A percentile compares a stretch with the other conserved stretches of the same genome.
Evolutionary conservation across 2,113 vertebrate species (phyloP).

Genomic region (Colaptes auratus): DNA sequence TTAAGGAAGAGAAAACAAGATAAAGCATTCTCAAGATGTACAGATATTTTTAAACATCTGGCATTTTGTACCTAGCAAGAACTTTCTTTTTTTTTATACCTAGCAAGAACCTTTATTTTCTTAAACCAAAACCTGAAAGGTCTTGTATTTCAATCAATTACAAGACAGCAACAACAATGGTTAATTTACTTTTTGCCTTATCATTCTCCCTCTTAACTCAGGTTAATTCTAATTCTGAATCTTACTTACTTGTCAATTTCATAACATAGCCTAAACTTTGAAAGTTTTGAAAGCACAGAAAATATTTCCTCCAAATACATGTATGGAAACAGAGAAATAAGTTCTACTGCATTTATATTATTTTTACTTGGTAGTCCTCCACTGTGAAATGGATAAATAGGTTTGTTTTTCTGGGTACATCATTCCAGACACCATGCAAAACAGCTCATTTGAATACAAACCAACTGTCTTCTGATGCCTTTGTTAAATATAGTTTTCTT

Average conservation of each 20-base stretch:
- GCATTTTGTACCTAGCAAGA: background rate
- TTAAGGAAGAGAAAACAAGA: background rate
- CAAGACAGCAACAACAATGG: background rate
- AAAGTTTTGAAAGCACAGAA: background rate
- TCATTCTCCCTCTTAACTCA: background rate
- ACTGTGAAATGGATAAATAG: background rate
- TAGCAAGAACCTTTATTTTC: background rate
- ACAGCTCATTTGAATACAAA: background rate
- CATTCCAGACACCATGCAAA: background rate
- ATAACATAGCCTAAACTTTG: background rate
- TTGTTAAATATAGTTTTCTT: background rate
- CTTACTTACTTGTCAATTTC: background rate
- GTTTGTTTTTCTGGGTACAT: background rate
- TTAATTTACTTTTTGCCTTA: background rate
- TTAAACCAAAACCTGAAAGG: background rate
- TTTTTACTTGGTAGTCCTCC: background rate
- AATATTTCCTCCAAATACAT: background rate
- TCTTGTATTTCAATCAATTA: background rate
- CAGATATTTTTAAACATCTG: background rate
- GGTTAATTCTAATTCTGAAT: background rate
- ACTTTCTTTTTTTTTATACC: background rate
- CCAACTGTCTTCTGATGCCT: background rate
- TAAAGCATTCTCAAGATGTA: background rate
- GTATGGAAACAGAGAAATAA: background rate
- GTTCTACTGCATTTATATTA: background rate